These are phyloP conservation scores for Acleris sparsana DNA, from an alignment of 2,888 invertebrate species.

Conservation along the genomic window DNA sequence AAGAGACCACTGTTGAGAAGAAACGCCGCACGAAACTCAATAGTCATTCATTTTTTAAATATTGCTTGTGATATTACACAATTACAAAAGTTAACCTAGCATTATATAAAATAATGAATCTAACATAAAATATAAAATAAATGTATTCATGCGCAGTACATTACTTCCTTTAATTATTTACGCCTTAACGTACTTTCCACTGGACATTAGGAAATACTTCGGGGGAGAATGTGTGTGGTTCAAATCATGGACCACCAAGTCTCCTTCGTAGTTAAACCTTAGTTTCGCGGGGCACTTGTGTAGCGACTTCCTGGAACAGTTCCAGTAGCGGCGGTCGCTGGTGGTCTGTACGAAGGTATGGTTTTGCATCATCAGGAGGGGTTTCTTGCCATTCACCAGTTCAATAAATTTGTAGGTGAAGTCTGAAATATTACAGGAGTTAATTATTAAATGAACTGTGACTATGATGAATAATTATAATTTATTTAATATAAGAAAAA, in stretches of 20 bases:
- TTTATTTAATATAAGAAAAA: too few relatives aligned
- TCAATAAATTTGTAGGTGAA: constrained; percentile 39
- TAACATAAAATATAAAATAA: too few relatives aligned
- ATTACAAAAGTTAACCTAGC: too few relatives aligned
- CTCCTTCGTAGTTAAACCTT: constrained; percentile 29
- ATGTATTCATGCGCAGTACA: too few relatives aligned
- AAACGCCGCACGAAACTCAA: too few relatives aligned
- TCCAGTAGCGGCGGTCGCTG: constrained; percentile 40
- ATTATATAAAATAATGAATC: too few relatives aligned
- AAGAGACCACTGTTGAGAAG: too few relatives aligned
- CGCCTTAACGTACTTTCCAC: constrained; percentile 16
- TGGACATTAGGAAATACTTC: constrained; percentile 1
- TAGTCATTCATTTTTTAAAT: too few relatives aligned
- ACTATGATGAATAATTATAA: too few relatives aligned
- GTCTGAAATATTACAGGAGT: constrained; percentile 18
- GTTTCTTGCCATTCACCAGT: constrained; percentile 38
- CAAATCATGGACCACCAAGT: constrained; percentile 1
- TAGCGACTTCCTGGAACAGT: constrained; percentile 38
- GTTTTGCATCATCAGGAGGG: constrained; percentile 42
- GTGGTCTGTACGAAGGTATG: constrained; percentile 40
- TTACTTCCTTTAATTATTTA: not conserved
- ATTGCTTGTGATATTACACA: too few relatives aligned
- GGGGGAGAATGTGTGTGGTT: constrained; percentile 26
- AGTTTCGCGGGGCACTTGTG: constrained; percentile 40
- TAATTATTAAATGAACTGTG: not conserved